phyloP scores from a whole-genome alignment of 2,888 invertebrate genomes.

The Neocrepidodera transversa region DNA sequence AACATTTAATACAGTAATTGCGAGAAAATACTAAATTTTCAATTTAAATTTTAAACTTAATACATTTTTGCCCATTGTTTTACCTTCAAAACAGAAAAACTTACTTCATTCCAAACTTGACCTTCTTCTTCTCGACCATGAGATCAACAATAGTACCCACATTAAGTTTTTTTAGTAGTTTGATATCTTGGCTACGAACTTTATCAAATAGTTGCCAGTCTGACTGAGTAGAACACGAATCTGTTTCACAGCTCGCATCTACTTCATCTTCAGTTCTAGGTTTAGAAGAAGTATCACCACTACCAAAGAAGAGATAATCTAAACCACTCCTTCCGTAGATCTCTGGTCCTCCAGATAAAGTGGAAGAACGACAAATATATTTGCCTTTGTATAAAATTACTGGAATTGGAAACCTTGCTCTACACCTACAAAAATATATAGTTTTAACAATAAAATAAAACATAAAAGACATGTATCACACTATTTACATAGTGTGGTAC shows the following conservation, averaged over 20 bases:
- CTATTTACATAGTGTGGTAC: no score
- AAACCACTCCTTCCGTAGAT: conserved; percentile 73
- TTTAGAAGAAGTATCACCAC: conserved; percentile 27
- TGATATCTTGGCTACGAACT: conserved; percentile 72
- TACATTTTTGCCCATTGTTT: no score
- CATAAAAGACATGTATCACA: no score
- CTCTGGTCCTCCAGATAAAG: conserved; percentile 76
- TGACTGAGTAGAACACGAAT: conserved; percentile 33
- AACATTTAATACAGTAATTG: background rate
- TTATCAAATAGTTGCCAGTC: conserved; percentile 69
- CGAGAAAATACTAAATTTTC: background rate
- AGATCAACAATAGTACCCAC: conserved; percentile 79
- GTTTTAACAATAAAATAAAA: no score
- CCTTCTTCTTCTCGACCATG: conserved; percentile 86
- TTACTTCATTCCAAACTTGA: conserved; percentile 82
- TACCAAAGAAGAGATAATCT: conserved; percentile 59
- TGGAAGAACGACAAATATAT: conserved; percentile 76
- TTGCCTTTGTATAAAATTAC: conserved; percentile 79
- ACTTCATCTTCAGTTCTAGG: conserved; percentile 32
- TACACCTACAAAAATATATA: conserved; percentile 62
- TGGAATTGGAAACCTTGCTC: conserved; percentile 78
- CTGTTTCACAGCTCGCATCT: conserved; percentile 21
- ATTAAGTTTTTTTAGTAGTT: conserved; percentile 72
- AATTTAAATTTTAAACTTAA: background rate
- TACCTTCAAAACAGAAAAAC: conserved; percentile 46